Base-by-base conservation (phyloP, 2,888 invertebrate species). In the Busseola fusca region DNA sequence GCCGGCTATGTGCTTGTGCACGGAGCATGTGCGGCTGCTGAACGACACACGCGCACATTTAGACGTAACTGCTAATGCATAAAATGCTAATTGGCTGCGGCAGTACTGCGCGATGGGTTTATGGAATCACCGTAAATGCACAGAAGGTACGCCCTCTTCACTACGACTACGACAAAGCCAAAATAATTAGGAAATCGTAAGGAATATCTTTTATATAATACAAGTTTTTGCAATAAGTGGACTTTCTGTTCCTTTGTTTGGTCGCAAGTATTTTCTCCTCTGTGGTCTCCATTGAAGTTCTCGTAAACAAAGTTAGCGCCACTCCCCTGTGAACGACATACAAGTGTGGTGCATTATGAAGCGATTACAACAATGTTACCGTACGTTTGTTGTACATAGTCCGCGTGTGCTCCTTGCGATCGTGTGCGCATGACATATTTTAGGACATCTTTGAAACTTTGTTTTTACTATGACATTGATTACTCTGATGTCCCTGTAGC, bases 31-130 rank as follows among this genome's bases (percentile, higher is more conserved):
- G 54, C 27, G 9, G 14, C 40, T 16, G 18, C 34, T 60, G 1
- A 27, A 27, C 18, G 9, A 50, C 50, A 34, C 21, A 59, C 56
- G 14, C 37, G 25, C 30, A 16, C 52, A 66, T 60, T 64, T 45
- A 67, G 14, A 57, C 64, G 34, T 67, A 60, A 67, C 69, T 67
- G 64, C 48, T 59, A 37, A 59, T 64, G 30, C 59, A 70, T 64
- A 70, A 56, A 69, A 69, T 69, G 45, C 63, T 66, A 69, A 80
- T 80, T 57, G 25, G 18, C 34, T 18, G 37, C 21, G 30, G 6
- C 25, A 75, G n/a, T 34, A 42, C 14, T 57, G 74, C 30, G 37
- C 40, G 45, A 62, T n/a, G 25, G 30, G 25, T 16, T 16, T 30
- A 21, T 48, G 40, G n/a, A 56, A 40, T 21, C 3, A 37, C 25